phyloP scores from a whole-genome alignment of 2,113 vertebrate species.

The Siphamia tubifer region DNA sequence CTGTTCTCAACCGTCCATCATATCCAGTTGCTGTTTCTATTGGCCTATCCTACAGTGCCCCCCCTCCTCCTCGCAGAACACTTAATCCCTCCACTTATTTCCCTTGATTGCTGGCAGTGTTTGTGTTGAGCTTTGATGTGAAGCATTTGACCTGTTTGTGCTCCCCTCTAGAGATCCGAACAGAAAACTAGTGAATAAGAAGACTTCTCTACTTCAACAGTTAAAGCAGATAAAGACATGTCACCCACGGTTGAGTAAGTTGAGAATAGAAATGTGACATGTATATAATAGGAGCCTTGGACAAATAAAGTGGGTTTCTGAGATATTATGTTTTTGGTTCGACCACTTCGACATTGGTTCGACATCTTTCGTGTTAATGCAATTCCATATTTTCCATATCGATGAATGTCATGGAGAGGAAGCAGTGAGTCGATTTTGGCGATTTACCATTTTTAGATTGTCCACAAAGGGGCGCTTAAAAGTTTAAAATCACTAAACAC shows the following conservation, averaged over 20 bases:
- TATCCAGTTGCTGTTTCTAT: constrained; percentile 40
- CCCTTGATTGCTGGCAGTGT: constrained; percentile 58
- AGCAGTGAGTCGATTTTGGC: too few relatives aligned
- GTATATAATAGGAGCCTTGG: too few relatives aligned
- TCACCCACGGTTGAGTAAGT: not conserved
- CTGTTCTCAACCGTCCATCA: constrained; percentile 38
- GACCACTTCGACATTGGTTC: too few relatives aligned
- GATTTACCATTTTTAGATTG: too few relatives aligned
- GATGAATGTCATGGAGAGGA: too few relatives aligned
- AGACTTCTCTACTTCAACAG: not conserved
- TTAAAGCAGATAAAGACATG: not conserved
- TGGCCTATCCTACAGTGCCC: not conserved
- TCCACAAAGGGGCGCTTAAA: too few relatives aligned
- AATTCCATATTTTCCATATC: too few relatives aligned
- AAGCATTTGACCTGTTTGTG: constrained; percentile 35
- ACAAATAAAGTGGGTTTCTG: too few relatives aligned
- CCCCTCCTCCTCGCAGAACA: constrained; percentile 37
- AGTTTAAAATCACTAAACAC: too few relatives aligned
- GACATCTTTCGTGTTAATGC: too few relatives aligned
- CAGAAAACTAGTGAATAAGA: constrained; percentile 10
- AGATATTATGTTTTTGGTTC: too few relatives aligned
- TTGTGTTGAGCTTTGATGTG: constrained; percentile 60
- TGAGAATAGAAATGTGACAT: not conserved
- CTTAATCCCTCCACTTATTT: constrained; percentile 66
- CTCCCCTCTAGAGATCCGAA: constrained; percentile 1